Base-by-base conservation (phyloP, 2,113 vertebrate species). In the Protomyctophum bolini region DNA sequence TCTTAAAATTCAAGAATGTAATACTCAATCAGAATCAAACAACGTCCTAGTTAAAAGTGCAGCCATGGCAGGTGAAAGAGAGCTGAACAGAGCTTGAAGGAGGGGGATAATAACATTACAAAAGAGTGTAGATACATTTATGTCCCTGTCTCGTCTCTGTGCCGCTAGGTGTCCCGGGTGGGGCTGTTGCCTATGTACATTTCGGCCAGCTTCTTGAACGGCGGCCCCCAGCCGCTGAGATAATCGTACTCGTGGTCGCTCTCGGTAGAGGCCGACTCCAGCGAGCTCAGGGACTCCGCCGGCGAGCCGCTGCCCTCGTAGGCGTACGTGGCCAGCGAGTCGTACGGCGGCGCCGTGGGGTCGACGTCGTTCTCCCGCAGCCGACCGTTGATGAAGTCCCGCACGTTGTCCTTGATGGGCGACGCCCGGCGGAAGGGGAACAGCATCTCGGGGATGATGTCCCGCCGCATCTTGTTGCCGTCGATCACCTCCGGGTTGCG, bases 211-310 rank as follows among this genome's bases (percentile, higher is more conserved):
- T 98, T 99, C 72, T 97, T 97, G 65, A 99, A 99, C 2, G 94
- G 95, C 3, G 98, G 96, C 2, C 98, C 98, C 98, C 98, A 99
- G 77, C 95, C 95, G 82, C 94, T 94, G 82, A 99, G 96, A 92
- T 97, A 99, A 86, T 99, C 97, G 64, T 97, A 99, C 73, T 96
- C 97, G 75, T 99, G 97, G 92, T 99, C 98, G 11, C 96, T 96
- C 61, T 99, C 98, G 0, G 95, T 97, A 11, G 95, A 95, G 1
- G 91, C 92, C 0, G 98, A 99, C 67, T 98, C 98, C 75, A 99
- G 86, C 0, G 98, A 99, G 61, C 98, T 99, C 82, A 99, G 92
- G 0, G 98, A 99, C 64, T 97, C 98, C 0, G 97, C 97, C 63
- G 98, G 86, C 1, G 97, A 98, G 62, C 96, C 97, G 0, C 90